Base-by-base conservation (phyloP, 2,797 vertebrate species). In the Delichon dasypus region DNA sequence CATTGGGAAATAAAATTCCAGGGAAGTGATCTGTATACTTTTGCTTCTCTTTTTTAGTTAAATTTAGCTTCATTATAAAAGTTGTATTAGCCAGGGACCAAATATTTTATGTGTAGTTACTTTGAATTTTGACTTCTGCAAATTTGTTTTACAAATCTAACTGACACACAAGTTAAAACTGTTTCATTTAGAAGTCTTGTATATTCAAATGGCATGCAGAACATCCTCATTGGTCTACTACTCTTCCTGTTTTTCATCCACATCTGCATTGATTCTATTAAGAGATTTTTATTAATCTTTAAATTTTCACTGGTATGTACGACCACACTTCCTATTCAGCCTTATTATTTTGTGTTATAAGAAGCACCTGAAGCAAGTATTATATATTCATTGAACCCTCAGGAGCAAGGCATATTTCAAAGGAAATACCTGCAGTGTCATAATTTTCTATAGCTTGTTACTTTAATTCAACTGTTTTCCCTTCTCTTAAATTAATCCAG, bases 361-460 rank as follows among this genome's bases (percentile, higher is more conserved):
- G 74, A 95, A 90, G 40, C 48, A 93, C 92, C 85, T 85, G 89
- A 81, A 96, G 83, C 79, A 93, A 85, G 16, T 32, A 92, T 95
- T 96, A 94, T 85, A 90, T 88, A 96, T 96, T 93, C 94, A 95
- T 93, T 96, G 91, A 94, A 91, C 90, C 60, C 48, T 84, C 50
- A 67, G 77, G 71, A 96, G 36, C 12, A n/a, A 81, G n/a, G 65
- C 29, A 58, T 82, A 81, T 81, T 93, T 97, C 88, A 91, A 81
- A 91, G 77, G 8, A 89, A 89, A 89, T 62, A 90, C 44, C n/a
- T 86, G 34, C 71, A 80, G 57, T 75, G 79, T 74, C 50, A 88
- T 92, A 83, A 75, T 88, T 93, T 96, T 92, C 86, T 79, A 26
- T 76, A 61, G 29, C 73, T 88, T 89, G 29, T 79, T 96, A 65